Evolutionary conservation across 2,888 invertebrate species (phyloP).

Genomic region (Drosophila diplacantha): DNA sequence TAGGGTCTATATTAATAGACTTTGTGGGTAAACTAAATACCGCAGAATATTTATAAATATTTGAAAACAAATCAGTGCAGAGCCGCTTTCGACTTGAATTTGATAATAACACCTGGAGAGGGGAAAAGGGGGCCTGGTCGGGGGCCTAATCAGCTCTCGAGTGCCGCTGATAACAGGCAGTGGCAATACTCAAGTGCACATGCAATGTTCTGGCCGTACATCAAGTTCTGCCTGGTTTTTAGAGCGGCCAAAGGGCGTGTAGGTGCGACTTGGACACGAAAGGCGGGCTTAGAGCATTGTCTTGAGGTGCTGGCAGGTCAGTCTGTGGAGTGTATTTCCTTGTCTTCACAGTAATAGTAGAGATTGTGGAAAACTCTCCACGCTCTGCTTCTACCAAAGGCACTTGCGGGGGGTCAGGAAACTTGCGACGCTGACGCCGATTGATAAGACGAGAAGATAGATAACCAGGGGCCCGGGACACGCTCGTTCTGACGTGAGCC

Average conservation of each 20-base stretch:
- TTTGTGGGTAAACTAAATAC: not conserved
- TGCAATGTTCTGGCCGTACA: slow-evolving; percentile 8
- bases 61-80: slow-evolving; percentile 22
- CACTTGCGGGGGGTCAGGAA: slow-evolving; percentile 31
- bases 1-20: not conserved
- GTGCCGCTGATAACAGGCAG: slow-evolving; percentile 23
- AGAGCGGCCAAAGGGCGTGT: slow-evolving; percentile 4
- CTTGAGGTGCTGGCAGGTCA: not conserved
- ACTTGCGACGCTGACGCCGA: slow-evolving; percentile 7
- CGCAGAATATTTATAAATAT: slow-evolving; percentile 6
- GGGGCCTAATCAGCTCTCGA: slow-evolving; percentile 22
- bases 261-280: not conserved
- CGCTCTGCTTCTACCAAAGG: not conserved
- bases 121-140: not conserved
- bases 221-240: slow-evolving; percentile 6
- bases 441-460: slow-evolving; percentile 28
- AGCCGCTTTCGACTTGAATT: slow-evolving; percentile 11
- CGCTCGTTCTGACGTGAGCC: slow-evolving; percentile 10
- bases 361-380: slow-evolving; percentile 2
- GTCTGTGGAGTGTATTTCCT: not conserved
- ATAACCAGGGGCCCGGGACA: slow-evolving; percentile 15
- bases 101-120: not conserved
- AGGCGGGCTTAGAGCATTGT: no score
- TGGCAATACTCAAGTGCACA: slow-evolving; percentile 22
- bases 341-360: not conserved